Evolutionary conservation across 2,888 invertebrate genomes (phyloP).

Genomic region (Prenolepis imparis): DNA sequence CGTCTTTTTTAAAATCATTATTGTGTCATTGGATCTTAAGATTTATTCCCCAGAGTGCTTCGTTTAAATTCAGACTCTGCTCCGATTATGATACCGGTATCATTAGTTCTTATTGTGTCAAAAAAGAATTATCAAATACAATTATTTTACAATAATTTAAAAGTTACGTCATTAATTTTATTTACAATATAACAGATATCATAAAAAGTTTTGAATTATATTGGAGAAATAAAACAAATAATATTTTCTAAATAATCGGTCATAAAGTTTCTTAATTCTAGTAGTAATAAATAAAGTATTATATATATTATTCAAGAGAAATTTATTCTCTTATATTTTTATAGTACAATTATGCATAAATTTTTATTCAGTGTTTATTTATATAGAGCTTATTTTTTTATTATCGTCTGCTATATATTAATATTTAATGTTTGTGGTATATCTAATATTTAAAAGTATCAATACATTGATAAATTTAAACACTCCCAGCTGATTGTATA

Average conservation of each 20-base stretch:
- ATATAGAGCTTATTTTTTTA: not conserved
- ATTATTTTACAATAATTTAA: not conserved
- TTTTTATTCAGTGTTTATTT: not conserved
- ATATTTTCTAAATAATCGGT: not conserved
- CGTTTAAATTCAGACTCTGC: not conserved
- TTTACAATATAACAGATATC: too few relatives aligned
- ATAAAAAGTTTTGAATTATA: not conserved
- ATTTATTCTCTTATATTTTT: not conserved
- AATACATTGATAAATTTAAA: slow-evolving; percentile 25
- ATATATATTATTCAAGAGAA: not conserved
- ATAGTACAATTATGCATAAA: not conserved
- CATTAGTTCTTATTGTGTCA: not conserved
- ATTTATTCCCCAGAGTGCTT: slow-evolving; percentile 28
- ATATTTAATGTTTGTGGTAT: not conserved
- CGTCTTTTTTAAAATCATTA: slow-evolving; percentile 30
- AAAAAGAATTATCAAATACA: not conserved
- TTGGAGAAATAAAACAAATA: not conserved
- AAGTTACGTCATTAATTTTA: not conserved
- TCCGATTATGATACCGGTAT: not conserved
- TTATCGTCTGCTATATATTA: not conserved
- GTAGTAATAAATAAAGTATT: not conserved
- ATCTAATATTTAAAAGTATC: slow-evolving; percentile 10
- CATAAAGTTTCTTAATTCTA: not conserved
- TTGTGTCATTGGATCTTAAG: slow-evolving; percentile 17
- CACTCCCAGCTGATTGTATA: not conserved